Evolutionary conservation across 53 echinoderm and acorn worm species (phyloP).

Genomic region (Pentamera pediparva): DNA sequence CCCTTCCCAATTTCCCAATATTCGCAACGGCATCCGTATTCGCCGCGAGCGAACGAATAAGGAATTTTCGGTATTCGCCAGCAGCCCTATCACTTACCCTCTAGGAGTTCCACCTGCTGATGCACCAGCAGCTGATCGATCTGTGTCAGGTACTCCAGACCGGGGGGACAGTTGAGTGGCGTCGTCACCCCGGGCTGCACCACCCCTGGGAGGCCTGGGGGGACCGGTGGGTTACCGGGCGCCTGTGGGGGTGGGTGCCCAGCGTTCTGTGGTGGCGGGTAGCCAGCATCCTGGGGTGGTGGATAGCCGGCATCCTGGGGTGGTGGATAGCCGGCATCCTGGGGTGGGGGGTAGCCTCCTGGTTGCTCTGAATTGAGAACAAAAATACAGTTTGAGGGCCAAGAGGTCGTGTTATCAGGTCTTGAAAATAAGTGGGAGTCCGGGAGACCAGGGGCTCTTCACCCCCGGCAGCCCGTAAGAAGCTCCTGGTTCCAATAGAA

Average conservation of each 20-base stretch:
- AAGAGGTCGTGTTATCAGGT: too few species aligned
- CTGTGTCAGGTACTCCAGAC: conserved; percentile 93
- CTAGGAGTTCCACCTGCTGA: conserved; percentile 93
- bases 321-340: conserved; percentile 41
- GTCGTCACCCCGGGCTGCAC: conserved; percentile 43
- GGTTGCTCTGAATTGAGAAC: too few species aligned
- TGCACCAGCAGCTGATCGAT: conserved; percentile 96
- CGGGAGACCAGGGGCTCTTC: too few species aligned
- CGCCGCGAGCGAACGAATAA: too few species aligned
- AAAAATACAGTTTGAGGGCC: too few species aligned
- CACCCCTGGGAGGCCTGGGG: conserved; percentile 25
- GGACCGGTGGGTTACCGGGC: conserved; percentile 39
- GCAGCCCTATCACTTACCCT: conserved; percentile 67
- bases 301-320: conserved; percentile 27
- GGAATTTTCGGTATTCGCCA: too few species aligned
- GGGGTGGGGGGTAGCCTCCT: conserved; percentile 45
- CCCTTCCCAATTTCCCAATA: too few species aligned
- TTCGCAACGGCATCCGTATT: background rate
- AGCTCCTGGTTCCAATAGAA: too few species aligned
- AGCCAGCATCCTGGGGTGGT: background rate
- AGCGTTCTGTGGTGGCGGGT: background rate
- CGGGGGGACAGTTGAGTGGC: conserved; percentile 86
- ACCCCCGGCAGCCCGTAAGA: too few species aligned
- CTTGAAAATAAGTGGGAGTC: too few species aligned
- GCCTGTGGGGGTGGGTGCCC: conserved; percentile 45